Conservation (phyloP, 2,888 invertebrate species). For the Morpho helenor region DNA sequence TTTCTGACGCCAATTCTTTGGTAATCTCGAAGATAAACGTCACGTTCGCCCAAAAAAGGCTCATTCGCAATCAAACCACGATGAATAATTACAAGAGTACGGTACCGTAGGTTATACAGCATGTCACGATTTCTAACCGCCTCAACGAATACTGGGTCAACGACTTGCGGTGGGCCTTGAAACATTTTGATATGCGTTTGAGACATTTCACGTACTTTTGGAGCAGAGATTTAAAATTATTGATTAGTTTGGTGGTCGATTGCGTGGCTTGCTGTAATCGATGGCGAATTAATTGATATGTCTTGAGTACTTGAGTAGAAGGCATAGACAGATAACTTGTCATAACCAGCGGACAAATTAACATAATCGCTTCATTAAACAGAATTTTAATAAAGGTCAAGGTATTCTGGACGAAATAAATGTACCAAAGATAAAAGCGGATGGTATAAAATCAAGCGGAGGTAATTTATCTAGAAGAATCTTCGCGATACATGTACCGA, state of each 20-base stretch:
- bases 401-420: slow-evolving; percentile 1
- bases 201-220: slow-evolving; percentile 14
- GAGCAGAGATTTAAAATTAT: slow-evolving; percentile 8
- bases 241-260: slow-evolving; percentile 2
- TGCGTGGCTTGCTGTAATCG: slow-evolving; percentile 1
- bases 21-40: slow-evolving; percentile 14
- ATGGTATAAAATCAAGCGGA: background rate
- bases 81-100: slow-evolving; percentile 26
- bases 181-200: slow-evolving; percentile 32
- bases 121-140: slow-evolving; percentile 47
- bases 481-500: no score
- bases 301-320: background rate
- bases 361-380: slow-evolving; percentile 7
- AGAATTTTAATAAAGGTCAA: slow-evolving; percentile 8
- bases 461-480: background rate
- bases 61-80: slow-evolving; percentile 21
- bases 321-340: slow-evolving; percentile 5
- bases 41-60: slow-evolving; percentile 22
- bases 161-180: slow-evolving; percentile 40
- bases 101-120: slow-evolving; percentile 39
- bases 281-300: slow-evolving; percentile 4
- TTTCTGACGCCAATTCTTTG: slow-evolving; percentile 11
- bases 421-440: background rate
- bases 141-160: slow-evolving; percentile 48
- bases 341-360: background rate